A percentile compares a stretch with the other conserved stretches of the same genome.
Conservation (phyloP, 2,113 vertebrate species). For the Hystrix brachyura region DNA sequence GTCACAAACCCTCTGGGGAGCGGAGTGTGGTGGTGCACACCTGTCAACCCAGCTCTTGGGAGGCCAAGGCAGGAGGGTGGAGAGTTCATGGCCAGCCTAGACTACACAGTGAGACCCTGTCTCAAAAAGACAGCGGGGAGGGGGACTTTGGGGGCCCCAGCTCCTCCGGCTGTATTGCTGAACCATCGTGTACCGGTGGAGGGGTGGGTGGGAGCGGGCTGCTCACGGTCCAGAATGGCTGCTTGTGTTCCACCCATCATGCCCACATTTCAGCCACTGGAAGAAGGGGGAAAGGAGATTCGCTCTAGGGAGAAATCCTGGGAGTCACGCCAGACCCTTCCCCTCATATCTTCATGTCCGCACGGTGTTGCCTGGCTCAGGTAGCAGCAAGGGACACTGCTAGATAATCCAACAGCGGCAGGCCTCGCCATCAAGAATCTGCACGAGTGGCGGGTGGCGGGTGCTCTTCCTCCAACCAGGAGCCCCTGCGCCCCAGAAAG, state of each 20-base stretch:
- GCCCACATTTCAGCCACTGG: neutral
- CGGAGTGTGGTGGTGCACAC: neutral
- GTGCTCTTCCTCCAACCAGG: neutral
- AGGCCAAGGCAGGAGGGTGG: neutral
- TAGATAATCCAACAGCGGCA: neutral
- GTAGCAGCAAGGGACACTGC: neutral
- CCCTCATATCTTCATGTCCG: neutral
- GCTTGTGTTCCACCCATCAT: neutral
- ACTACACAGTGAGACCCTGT: neutral
- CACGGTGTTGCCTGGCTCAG: rapidly evolving
- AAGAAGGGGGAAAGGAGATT: neutral
- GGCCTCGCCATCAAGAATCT: neutral
- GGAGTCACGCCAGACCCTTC: neutral
- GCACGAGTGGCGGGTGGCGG: neutral
- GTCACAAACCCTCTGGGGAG: neutral
- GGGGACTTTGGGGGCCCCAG: too few species aligned
- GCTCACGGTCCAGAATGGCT: neutral
- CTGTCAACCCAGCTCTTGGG: neutral
- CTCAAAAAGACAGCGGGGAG: neutral
- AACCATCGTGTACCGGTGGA: too few species aligned
- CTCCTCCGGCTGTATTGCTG: neutral
- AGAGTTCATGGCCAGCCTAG: neutral
- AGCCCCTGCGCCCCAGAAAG: too few species aligned
- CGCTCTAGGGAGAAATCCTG: too few species aligned
- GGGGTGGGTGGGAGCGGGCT: neutral